phyloP scores from a whole-genome alignment of 2,797 vertebrate species.

The Cyclura pinguis region DNA sequence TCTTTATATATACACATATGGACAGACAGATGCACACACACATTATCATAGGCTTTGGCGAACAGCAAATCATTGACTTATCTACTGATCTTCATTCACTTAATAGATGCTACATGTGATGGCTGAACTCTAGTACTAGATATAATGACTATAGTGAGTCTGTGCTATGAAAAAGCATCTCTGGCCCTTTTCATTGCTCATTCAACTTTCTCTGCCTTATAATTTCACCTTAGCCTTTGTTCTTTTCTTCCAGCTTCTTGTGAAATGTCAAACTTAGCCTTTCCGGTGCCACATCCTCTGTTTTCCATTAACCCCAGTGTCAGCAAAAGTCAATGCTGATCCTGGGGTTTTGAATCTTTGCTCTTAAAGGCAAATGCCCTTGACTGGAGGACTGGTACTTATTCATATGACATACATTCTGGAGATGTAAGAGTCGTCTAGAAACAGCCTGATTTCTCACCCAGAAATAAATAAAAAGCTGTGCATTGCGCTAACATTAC shows the following conservation, averaged over 20 bases:
- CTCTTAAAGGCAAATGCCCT: not conserved
- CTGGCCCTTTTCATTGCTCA: not conserved
- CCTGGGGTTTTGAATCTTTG: not conserved
- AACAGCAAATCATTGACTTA: not conserved
- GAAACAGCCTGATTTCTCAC: not conserved
- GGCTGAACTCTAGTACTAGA: not conserved
- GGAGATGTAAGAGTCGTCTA: not conserved
- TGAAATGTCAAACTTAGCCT: not conserved
- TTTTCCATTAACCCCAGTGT: not conserved
- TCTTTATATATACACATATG: not conserved
- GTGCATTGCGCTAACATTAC: not conserved
- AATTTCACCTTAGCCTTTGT: not conserved
- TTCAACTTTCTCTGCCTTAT: not conserved
- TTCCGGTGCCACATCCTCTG: not conserved
- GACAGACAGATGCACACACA: not conserved
- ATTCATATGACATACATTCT: not conserved
- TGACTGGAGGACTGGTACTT: not conserved
- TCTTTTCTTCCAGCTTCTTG: not conserved
- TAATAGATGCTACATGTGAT: not conserved
- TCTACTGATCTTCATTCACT: not conserved
- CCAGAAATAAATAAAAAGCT: not conserved
- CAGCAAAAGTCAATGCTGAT: slow-evolving; percentile 14
- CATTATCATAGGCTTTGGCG: not conserved
- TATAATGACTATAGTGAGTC: not conserved
- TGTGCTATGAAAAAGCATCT: not conserved